Evolutionary conservation across 2,888 invertebrate species (phyloP).

Genomic region (Brenthis ino): DNA sequence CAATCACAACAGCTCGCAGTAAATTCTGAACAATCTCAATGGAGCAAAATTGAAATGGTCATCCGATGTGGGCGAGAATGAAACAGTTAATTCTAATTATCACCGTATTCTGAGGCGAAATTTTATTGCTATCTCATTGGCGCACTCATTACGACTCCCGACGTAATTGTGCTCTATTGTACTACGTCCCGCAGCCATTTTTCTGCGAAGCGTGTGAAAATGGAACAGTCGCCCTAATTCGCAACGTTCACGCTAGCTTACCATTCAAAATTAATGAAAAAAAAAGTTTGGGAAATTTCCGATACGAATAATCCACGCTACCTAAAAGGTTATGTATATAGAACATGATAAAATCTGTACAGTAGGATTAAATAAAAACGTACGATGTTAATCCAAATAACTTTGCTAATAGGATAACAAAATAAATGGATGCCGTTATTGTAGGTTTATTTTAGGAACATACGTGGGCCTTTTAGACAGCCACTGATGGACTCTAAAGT

Average conservation of each 20-base stretch:
- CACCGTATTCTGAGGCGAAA: constrained; percentile 74
- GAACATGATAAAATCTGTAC: background rate
- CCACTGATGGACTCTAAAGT: constrained; percentile 78
- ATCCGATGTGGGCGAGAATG: constrained; percentile 75
- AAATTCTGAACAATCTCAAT: constrained; percentile 58
- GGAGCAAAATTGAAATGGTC: constrained; percentile 59
- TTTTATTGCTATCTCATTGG: constrained; percentile 81
- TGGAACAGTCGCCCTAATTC: constrained; percentile 61
- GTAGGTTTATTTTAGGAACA: constrained; percentile 68
- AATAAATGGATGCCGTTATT: constrained; percentile 53
- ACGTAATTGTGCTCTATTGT: constrained; percentile 78
- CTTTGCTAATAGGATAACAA: constrained; percentile 70
- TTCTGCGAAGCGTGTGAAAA: constrained; percentile 75
- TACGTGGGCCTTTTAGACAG: constrained; percentile 70
- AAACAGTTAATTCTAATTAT: constrained; percentile 82
- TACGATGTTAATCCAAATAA: constrained; percentile 35
- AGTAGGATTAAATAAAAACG: constrained; percentile 32
- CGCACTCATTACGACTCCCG: constrained; percentile 65
- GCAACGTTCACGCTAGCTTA: constrained; percentile 53
- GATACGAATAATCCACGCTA: constrained; percentile 36
- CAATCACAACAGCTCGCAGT: constrained; percentile 22
- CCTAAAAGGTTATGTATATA: constrained; percentile 31
- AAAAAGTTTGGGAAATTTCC: constrained; percentile 42
- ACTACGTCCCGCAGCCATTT: constrained; percentile 58
- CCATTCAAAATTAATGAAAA: constrained; percentile 34